phyloP scores from a whole-genome alignment of 30 jellyfish, hydroid and myxozoan species.

The Aurelia coerulea region DNA sequence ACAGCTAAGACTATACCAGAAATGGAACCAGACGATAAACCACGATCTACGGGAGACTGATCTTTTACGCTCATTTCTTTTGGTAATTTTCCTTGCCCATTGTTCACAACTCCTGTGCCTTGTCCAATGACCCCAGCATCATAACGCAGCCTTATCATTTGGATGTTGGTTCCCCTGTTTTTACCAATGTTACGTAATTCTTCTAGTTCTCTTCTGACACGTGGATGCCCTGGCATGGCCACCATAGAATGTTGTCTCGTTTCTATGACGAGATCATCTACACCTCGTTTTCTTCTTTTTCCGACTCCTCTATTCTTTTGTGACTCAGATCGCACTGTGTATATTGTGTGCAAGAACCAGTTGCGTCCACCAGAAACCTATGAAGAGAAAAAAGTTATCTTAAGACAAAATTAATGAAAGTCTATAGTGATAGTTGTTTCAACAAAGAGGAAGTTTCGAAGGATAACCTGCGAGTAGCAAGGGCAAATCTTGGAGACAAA shows the following conservation, averaged over 20 bases:
- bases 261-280: conserved; percentile 27
- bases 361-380: conserved; percentile 92
- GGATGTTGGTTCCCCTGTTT: conserved; percentile 86
- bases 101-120: background rate
- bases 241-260: conserved; percentile 39
- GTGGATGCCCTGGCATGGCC: conserved; percentile 50
- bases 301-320: conserved; percentile 84
- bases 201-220: conserved; percentile 48
- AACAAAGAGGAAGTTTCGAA: no score
- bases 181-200: conserved; percentile 74
- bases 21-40: conserved; percentile 35
- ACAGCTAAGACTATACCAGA: conserved; percentile 65
- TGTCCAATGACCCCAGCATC: background rate
- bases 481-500: no score
- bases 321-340: conserved; percentile 81
- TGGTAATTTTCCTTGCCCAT: conserved; percentile 53
- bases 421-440: no score
- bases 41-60: conserved; percentile 10
- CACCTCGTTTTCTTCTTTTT: conserved; percentile 28
- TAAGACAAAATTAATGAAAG: no score
- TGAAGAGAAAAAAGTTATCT: background rate
- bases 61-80: conserved; percentile 28
- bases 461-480: no score
- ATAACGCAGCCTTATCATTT: conserved; percentile 70
- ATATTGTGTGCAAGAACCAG: conserved; percentile 95